phyloP scores from a whole-genome alignment of 1,140 invertebrate genomes.

The Physella acuta region DNA sequence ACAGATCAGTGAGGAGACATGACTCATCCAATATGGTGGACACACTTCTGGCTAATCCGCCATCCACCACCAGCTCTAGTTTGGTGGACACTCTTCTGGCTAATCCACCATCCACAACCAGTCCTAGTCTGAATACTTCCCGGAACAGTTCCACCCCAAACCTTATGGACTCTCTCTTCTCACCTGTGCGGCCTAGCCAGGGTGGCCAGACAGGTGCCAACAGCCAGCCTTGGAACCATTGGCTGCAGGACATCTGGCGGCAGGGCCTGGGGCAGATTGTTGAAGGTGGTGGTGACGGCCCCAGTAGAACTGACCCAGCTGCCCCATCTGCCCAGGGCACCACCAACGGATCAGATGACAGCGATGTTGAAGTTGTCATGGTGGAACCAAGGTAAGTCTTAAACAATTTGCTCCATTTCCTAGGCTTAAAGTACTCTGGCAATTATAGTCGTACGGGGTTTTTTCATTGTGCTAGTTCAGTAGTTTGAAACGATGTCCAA shows the following conservation, averaged over 20 bases:
- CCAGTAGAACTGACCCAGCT: background rate
- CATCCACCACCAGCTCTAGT: background rate
- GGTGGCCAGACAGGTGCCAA: background rate
- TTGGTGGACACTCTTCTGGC: background rate
- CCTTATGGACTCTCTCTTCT: background rate
- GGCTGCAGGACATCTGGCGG: conserved; percentile 8
- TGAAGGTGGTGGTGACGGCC: background rate
- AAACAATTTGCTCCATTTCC: no score
- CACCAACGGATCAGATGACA: conserved; percentile 12
- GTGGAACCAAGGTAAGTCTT: conserved; percentile 22
- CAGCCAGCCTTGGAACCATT: background rate
- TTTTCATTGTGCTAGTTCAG: background rate
- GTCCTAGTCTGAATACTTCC: no score
- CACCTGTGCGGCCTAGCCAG: background rate
- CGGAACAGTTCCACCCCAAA: no score
- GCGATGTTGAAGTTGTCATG: conserved; percentile 24
- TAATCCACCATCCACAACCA: background rate
- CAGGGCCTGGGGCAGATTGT: background rate
- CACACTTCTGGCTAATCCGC: conserved; percentile 5
- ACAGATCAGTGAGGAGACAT: no score
- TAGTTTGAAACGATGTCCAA: background rate
- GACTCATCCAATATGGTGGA: conserved; percentile 2
- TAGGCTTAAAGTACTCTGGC: no score
- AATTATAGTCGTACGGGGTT: no score
- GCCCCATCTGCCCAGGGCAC: background rate